Evolutionary conservation across 2,113 vertebrate species (phyloP).

Genomic region (Turdus rufiventris): DNA sequence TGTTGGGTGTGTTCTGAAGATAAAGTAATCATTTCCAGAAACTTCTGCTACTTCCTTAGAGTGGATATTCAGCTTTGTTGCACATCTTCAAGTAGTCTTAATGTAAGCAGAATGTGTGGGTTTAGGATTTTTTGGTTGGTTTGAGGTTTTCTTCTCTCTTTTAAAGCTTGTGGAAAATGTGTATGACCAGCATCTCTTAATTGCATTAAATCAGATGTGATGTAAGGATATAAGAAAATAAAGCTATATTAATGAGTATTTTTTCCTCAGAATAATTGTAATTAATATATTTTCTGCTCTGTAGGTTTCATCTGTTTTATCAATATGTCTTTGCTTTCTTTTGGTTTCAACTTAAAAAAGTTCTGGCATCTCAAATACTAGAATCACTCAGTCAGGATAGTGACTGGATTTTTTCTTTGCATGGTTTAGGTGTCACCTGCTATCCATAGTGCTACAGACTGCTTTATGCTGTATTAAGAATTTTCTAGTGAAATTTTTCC

Average conservation of each 20-base stretch:
- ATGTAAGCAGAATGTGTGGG: background rate
- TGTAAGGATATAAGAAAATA: background rate
- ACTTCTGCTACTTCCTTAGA: background rate
- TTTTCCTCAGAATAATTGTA: background rate
- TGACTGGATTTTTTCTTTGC: background rate
- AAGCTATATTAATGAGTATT: background rate
- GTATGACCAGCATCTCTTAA: background rate
- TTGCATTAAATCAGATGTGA: background rate
- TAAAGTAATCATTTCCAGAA: background rate
- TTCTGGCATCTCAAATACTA: background rate
- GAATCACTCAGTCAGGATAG: background rate
- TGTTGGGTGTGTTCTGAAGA: background rate
- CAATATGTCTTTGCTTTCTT: background rate
- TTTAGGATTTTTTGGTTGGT: background rate
- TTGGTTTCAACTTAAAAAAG: background rate
- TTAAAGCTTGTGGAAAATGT: background rate
- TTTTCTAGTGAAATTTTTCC: background rate
- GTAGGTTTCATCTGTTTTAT: background rate
- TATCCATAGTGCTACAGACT: background rate
- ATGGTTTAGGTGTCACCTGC: background rate
- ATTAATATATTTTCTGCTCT: background rate
- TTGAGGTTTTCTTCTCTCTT: background rate
- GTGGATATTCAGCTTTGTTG: background rate
- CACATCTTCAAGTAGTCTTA: background rate
- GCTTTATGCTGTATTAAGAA: background rate